Base-by-base conservation (phyloP, 2,113 vertebrate species). In the Echinops telfairi region DNA sequence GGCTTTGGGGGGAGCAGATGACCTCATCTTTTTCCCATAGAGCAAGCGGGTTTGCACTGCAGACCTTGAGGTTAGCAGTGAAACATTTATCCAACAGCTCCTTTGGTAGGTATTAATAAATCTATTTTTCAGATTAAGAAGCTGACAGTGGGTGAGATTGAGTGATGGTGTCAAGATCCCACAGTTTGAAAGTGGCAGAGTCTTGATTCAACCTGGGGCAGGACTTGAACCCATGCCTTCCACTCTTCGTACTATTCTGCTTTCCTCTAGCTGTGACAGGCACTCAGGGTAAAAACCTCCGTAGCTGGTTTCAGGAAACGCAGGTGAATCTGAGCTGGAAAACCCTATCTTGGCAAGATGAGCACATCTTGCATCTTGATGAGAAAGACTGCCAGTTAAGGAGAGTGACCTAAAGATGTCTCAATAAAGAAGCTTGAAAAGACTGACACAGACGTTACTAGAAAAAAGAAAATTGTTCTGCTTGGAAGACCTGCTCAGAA, bases 351-450 rank as follows among this genome's bases (percentile, higher is more conserved):
- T 79, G 66, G 7, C 4, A 60, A 53, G 33, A 33, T 93, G 33
- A 83, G 0, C 17, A 62, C 1, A 43, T 10, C 47, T 53, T 53
- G 47, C 47, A 7, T 53, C 47, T 53, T 53, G 47, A 6, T 53
- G 47, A 53, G 47, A 53, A 11, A 53, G 5, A 47, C 62, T 79
- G 6, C 76, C 20, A 31, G 4, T 84, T 58, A 90, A 84, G 36
- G 27, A 71, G 6, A 81, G 10, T 80, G 71, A 58, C 31, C 19
- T 53, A 76, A 89, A 31, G 27, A 19, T 2, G 57, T 17, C 12
- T 76, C 71, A 64, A 0, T 66, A 80, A 75, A 19, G 40, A 43
- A 83, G 4, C 66, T 93, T 78, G 70, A 57, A 71, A 94, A 93
- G 27, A 64, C 9, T 43, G 25, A 43, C 31, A n/a, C 79, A 64